Evolutionary conservation across 1,140 invertebrate genomes (phyloP).

Genomic region (Caerostris extrusa): DNA sequence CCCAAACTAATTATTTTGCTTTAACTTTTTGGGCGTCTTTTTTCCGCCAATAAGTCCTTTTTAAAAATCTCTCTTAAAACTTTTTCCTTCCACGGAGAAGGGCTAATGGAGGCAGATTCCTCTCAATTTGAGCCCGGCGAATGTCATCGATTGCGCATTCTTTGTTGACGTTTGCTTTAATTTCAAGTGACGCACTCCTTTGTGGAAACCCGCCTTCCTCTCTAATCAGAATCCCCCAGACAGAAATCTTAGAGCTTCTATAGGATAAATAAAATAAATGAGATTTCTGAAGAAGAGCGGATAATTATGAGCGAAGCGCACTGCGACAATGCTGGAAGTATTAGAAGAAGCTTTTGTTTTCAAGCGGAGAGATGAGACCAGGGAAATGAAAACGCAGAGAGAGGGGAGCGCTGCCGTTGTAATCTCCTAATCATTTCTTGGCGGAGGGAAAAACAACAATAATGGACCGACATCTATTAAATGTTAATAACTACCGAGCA

Average conservation of each 20-base stretch:
- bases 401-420: conserved; percentile 18
- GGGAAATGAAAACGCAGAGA: conserved; percentile 62
- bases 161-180: conserved; percentile 69
- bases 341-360: conserved; percentile 78
- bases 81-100: neutral
- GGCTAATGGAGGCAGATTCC: conserved; percentile 14
- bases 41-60: neutral
- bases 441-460: conserved; percentile 76
- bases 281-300: conserved; percentile 74
- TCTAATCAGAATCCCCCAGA: conserved; percentile 74
- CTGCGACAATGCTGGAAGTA: conserved; percentile 62
- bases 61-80: neutral
- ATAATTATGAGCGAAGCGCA: conserved; percentile 72
- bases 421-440: conserved; percentile 77
- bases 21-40: neutral
- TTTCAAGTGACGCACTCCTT: conserved; percentile 57
- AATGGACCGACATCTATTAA: conserved; percentile 77
- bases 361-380: conserved; percentile 48
- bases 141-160: conserved; percentile 61
- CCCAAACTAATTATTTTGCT: neutral
- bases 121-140: conserved; percentile 1
- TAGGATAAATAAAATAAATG: conserved; percentile 77
- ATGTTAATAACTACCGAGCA: conserved; percentile 77
- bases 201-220: conserved; percentile 66
- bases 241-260: conserved; percentile 73